These are phyloP conservation scores for Thereva nobilitata DNA, from an alignment of 2,888 invertebrate genomes.

Conservation along the genomic window DNA sequence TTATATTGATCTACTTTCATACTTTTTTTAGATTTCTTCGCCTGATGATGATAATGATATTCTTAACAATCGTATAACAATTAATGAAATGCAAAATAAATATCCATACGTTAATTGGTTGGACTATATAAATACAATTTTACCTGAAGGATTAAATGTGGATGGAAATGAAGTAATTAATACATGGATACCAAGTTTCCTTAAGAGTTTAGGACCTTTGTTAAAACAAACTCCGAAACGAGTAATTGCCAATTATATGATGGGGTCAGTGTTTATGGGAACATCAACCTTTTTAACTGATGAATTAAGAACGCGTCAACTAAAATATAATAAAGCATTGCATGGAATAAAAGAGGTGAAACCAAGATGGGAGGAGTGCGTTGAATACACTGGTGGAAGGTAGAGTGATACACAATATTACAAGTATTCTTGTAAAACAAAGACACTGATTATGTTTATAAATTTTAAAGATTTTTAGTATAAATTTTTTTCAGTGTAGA, in stretches of 20 bases:
- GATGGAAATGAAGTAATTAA: slow-evolving; percentile 71
- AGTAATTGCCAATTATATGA: slow-evolving; percentile 78
- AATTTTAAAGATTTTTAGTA: too few species aligned
- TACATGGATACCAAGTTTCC: slow-evolving; percentile 77
- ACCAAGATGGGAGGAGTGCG: slow-evolving; percentile 84
- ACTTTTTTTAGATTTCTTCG: slow-evolving; percentile 68
- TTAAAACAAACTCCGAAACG: slow-evolving; percentile 47
- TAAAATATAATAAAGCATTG: slow-evolving; percentile 74
- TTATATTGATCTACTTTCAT: neutral
- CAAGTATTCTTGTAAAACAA: too few species aligned
- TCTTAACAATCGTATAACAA: slow-evolving; percentile 86
- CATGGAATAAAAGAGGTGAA: slow-evolving; percentile 79
- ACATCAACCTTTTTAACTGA: slow-evolving; percentile 77
- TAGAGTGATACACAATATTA: slow-evolving; percentile 45
- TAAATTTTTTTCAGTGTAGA: too few species aligned
- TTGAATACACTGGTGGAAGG: slow-evolving; percentile 74
- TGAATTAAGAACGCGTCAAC: slow-evolving; percentile 70
- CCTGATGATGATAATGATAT: slow-evolving; percentile 85
- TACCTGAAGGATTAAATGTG: slow-evolving; percentile 66
- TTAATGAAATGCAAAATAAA: slow-evolving; percentile 69
- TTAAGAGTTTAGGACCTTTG: slow-evolving; percentile 67
- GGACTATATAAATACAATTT: slow-evolving; percentile 75
- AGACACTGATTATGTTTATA: too few species aligned
- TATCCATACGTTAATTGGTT: slow-evolving; percentile 62
- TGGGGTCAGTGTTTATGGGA: slow-evolving; percentile 82